These are phyloP conservation scores for Neogale vison DNA, from an alignment of 2,113 vertebrate genomes.

Conservation along the genomic window DNA sequence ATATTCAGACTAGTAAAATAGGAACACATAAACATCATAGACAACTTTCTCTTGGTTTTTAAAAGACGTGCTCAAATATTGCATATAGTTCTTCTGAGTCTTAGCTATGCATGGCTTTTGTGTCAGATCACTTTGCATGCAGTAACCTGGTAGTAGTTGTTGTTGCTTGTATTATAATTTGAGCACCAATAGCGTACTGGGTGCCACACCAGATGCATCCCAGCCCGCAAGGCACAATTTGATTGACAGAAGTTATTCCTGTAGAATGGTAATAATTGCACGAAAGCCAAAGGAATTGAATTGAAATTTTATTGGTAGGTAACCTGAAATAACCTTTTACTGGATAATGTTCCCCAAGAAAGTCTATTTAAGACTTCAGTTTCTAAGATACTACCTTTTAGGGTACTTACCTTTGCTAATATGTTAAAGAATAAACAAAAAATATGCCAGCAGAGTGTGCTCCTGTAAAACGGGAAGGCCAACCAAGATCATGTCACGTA, in stretches of 20 bases:
- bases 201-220: constrained; percentile 40
- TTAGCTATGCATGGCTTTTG: constrained; percentile 41
- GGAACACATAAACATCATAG: background rate
- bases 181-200: constrained; percentile 32
- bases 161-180: constrained; percentile 59
- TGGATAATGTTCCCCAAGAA: constrained; percentile 45
- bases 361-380: constrained; percentile 31
- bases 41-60: constrained; percentile 46
- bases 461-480: background rate
- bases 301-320: constrained; percentile 46
- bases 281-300: constrained; percentile 46
- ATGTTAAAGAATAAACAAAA: background rate
- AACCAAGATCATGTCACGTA: background rate
- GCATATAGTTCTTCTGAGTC: background rate
- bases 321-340: constrained; percentile 49
- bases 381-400: constrained; percentile 36
- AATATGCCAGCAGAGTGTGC: background rate
- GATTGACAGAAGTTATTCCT: constrained; percentile 50
- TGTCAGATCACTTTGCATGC: constrained; percentile 47
- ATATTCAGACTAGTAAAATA: constrained; percentile 48
- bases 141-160: constrained; percentile 57
- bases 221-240: constrained; percentile 42
- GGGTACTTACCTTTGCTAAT: constrained; percentile 9
- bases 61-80: constrained; percentile 17
- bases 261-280: constrained; percentile 51